phyloP scores from a whole-genome alignment of 2,888 invertebrate genomes.

The Gonocerus acuteangulatus region DNA sequence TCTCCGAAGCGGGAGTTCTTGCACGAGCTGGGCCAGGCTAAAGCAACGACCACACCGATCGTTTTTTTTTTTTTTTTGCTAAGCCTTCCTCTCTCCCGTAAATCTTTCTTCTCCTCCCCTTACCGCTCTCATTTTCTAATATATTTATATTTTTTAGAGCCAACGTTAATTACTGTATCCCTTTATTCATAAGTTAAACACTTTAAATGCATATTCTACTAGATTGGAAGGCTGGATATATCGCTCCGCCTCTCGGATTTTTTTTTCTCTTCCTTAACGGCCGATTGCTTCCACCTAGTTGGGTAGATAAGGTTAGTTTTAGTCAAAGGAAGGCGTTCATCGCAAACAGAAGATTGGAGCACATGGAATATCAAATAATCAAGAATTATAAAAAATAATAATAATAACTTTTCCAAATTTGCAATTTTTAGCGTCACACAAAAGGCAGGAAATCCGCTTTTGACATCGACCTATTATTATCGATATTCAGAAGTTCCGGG shows the following conservation, averaged over 20 bases:
- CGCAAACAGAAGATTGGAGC: no score
- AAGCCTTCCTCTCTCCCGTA: constrained; percentile 1
- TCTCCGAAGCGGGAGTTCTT: no score
- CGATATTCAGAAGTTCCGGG: no score
- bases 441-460: no score
- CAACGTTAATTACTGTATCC: constrained; percentile 12
- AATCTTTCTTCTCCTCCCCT: not conserved
- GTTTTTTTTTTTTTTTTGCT: constrained; percentile 3
- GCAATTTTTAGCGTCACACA: no score
- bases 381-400: no score
- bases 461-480: no score
- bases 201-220: constrained; percentile 16
- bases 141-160: not conserved
- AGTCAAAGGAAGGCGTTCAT: no score
- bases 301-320: no score
- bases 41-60: not conserved
- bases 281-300: not conserved
- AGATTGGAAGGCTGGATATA: constrained; percentile 3
- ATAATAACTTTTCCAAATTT: no score
- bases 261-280: constrained; percentile 6
- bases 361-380: no score
- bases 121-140: constrained; percentile 8
- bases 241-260: not conserved
- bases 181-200: constrained; percentile 18
- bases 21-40: not conserved